Evolutionary conservation across 2,113 vertebrate genomes (phyloP).

Genomic region (Synchiropus splendidus): DNA sequence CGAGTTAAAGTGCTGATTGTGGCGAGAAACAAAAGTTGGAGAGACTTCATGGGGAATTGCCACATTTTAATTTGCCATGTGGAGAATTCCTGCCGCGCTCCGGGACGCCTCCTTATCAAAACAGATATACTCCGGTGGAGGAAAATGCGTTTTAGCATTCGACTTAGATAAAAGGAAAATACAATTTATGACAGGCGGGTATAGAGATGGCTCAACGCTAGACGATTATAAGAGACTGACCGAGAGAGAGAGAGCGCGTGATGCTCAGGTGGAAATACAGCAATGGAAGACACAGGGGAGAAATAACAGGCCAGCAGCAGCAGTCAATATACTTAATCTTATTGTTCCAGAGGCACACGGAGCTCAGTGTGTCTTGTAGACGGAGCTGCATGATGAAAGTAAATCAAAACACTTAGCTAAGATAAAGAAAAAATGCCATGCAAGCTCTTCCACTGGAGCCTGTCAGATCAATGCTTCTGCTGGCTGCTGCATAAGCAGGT

Average conservation of each 20-base stretch:
- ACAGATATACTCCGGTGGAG: conserved; percentile 10
- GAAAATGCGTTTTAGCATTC: conserved; percentile 12
- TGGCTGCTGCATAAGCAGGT: conserved; percentile 49
- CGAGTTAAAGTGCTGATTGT: too few species aligned
- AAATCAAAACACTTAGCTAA: conserved; percentile 33
- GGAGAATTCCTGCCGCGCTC: too few species aligned
- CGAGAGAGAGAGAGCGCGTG: conserved; percentile 5
- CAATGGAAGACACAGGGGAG: conserved; percentile 14
- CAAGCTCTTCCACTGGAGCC: conserved; percentile 15
- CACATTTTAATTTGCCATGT: too few species aligned
- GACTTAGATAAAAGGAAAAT: conserved; percentile 14
- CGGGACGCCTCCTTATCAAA: conserved; percentile 23
- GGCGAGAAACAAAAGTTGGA: too few species aligned
- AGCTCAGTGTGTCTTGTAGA: conserved; percentile 13
- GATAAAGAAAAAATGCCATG: conserved; percentile 42
- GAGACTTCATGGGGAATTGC: too few species aligned
- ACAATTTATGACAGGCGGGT: conserved; percentile 10
- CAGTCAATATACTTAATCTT: conserved; percentile 24
- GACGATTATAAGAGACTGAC: conserved; percentile 14
- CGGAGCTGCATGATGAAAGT: conserved; percentile 22
- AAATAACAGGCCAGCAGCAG: conserved; percentile 6
- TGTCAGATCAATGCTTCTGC: conserved; percentile 45
- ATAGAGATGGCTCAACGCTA: conserved; percentile 1
- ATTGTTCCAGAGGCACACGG: conserved; percentile 19
- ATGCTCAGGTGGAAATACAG: conserved; percentile 12